phyloP scores from a whole-genome alignment of 2,888 invertebrate genomes.

The Augiades crinisus region DNA sequence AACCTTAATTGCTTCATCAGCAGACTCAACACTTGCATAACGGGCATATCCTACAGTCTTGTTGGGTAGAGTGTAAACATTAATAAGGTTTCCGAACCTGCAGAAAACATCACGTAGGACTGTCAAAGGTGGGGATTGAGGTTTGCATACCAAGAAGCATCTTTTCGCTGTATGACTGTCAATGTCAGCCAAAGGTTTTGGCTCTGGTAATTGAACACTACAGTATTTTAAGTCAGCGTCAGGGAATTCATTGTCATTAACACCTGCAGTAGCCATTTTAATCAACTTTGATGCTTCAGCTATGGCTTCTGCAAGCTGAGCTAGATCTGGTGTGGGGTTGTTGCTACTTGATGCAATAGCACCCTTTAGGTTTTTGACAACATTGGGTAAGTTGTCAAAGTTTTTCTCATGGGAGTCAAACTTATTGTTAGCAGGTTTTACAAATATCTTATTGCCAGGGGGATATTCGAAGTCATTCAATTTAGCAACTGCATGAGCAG shows the following conservation, averaged over 20 bases:
- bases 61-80: conserved; percentile 93
- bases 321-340: conserved; percentile 75
- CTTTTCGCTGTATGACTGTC: conserved; percentile 85
- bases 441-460: conserved; percentile 90
- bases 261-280: conserved; percentile 81
- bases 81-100: conserved; percentile 94
- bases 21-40: conserved; percentile 88
- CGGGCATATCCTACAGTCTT: conserved; percentile 97
- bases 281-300: conserved; percentile 89
- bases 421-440: conserved; percentile 81
- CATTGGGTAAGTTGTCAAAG: conserved; percentile 47
- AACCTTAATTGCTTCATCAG: conserved; percentile 84
- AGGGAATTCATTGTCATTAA: conserved; percentile 43
- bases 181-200: conserved; percentile 85
- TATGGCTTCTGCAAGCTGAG: conserved; percentile 86
- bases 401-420: conserved; percentile 46
- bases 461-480: conserved; percentile 96
- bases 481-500: conserved; percentile 89
- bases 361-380: conserved; percentile 51
- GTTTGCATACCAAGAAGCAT: conserved; percentile 85
- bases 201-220: conserved; percentile 87
- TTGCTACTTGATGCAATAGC: conserved; percentile 48
- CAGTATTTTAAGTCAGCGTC: conserved; percentile 75
- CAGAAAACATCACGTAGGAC: conserved; percentile 94
- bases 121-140: conserved; percentile 86